A percentile compares a stretch with the other conserved stretches of the same genome.
Evolutionary conservation across 2,888 invertebrate genomes (phyloP).

Genomic region (Palloptera scutellata): DNA sequence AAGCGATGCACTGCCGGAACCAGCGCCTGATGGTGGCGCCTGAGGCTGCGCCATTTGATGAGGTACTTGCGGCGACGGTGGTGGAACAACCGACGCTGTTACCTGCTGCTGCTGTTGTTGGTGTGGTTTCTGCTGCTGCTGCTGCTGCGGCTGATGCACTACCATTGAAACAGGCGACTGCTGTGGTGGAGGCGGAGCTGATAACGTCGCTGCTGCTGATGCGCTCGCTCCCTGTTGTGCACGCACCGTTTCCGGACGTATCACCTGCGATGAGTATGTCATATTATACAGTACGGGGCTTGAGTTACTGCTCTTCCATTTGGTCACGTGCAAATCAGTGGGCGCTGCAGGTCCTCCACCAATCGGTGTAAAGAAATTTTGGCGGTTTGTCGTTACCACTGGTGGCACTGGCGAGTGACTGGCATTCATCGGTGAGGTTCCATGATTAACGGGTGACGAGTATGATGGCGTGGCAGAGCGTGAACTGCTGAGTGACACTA

Average conservation of each 20-base stretch:
- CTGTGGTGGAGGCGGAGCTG: conserved; percentile 56
- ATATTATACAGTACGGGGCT: conserved; percentile 62
- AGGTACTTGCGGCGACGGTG: conserved; percentile 13
- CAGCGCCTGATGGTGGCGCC: conserved; percentile 26
- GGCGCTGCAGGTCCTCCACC: conserved; percentile 48
- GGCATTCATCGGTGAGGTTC: conserved; percentile 71
- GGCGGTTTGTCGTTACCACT: conserved; percentile 76
- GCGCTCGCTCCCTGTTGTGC: conserved; percentile 50
- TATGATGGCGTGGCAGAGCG: conserved; percentile 92
- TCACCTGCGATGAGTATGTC: conserved; percentile 56
- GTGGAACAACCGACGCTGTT: conserved; percentile 31
- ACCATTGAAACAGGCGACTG: conserved; percentile 57
- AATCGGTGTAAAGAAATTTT: conserved; percentile 93
- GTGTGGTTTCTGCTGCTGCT: conserved; percentile 43
- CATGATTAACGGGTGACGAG: conserved; percentile 77
- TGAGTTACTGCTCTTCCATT: conserved; percentile 61
- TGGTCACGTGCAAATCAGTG: conserved; percentile 43
- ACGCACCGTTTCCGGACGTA: conserved; percentile 55
- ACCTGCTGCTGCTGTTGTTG: conserved; percentile 28
- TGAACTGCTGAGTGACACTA: conserved; percentile 92
- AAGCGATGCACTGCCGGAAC: conserved; percentile 4
- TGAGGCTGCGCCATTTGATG: too few species aligned
- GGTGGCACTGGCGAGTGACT: conserved; percentile 71
- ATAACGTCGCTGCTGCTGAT: conserved; percentile 38
- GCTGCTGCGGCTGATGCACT: conserved; percentile 52